These are phyloP conservation scores for Eumeta japonica DNA, from an alignment of 1,140 invertebrate species.

Conservation along the genomic window DNA sequence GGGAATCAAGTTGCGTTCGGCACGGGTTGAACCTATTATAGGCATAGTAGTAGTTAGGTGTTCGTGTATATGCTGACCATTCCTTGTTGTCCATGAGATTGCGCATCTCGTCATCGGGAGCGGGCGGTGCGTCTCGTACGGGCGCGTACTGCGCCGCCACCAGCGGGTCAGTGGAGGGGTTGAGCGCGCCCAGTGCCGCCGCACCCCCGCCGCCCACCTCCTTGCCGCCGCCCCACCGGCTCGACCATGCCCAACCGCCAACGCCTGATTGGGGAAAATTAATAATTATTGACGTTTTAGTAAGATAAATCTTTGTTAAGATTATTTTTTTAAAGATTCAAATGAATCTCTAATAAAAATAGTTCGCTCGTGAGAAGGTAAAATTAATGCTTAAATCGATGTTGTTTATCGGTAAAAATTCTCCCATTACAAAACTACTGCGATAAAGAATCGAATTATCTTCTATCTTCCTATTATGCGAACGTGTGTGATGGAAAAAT, in stretches of 20 bases:
- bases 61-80: constrained; percentile 52
- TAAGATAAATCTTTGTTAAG: neutral
- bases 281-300: neutral
- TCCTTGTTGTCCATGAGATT: constrained; percentile 73
- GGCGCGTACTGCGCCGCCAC: constrained; percentile 69
- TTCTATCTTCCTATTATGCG: too few relatives aligned
- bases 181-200: constrained; percentile 49
- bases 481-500: too few relatives aligned
- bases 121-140: constrained; percentile 65
- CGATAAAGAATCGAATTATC: too few relatives aligned
- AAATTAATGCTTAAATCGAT: neutral
- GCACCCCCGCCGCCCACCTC: constrained; percentile 39
- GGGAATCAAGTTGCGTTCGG: too few relatives aligned
- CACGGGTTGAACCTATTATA: too few relatives aligned
- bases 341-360: neutral
- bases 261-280: constrained; percentile 20
- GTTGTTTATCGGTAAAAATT: too few relatives aligned
- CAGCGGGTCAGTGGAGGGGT: constrained; percentile 70
- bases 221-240: constrained; percentile 40
- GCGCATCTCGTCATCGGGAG: constrained; percentile 63
- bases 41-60: too few relatives aligned
- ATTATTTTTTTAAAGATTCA: neutral
- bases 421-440: too few relatives aligned
- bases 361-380: too few relatives aligned
- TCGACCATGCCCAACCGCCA: constrained; percentile 40